These are phyloP conservation scores for Ceyx erithaca DNA, from an alignment of 2,797 vertebrate genomes.

Conservation along the genomic window DNA sequence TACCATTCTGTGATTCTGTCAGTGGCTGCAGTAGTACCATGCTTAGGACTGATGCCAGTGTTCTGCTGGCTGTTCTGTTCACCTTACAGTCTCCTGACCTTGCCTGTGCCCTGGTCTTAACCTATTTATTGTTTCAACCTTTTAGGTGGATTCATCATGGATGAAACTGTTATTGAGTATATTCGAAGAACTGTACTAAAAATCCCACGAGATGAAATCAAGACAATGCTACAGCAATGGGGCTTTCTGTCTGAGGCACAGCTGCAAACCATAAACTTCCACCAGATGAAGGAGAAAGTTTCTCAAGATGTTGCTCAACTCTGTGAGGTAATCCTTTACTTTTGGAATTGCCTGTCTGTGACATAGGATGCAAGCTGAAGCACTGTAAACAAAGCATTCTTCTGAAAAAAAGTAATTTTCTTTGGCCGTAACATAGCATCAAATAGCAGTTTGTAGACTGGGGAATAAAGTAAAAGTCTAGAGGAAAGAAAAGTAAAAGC, in stretches of 20 bases:
- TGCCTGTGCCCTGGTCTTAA: not conserved
- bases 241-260: constrained; percentile 80
- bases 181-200: constrained; percentile 82
- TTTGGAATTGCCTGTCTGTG: not conserved
- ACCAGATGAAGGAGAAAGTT: constrained; percentile 78
- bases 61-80: accelerated
- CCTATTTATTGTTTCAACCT: not conserved
- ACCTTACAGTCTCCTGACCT: accelerated
- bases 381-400: too few relatives aligned
- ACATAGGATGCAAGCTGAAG: not conserved
- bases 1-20: not conserved
- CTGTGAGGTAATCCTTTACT: constrained; percentile 80
- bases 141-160: constrained; percentile 76
- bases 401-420: not conserved
- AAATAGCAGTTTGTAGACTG: not conserved
- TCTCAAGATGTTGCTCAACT: constrained; percentile 77
- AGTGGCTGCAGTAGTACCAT: accelerated
- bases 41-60: accelerated
- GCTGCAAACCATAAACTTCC: constrained; percentile 77
- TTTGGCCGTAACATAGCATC: not conserved
- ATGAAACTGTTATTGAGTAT: constrained; percentile 75
- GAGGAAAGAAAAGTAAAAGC: not conserved
- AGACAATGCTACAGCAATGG: constrained; percentile 83
- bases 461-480: not conserved
- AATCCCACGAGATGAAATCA: constrained; percentile 78